Evolutionary conservation across 35 echinoderm and acorn worm species (phyloP).

Genomic region (Anneissia japonica): DNA sequence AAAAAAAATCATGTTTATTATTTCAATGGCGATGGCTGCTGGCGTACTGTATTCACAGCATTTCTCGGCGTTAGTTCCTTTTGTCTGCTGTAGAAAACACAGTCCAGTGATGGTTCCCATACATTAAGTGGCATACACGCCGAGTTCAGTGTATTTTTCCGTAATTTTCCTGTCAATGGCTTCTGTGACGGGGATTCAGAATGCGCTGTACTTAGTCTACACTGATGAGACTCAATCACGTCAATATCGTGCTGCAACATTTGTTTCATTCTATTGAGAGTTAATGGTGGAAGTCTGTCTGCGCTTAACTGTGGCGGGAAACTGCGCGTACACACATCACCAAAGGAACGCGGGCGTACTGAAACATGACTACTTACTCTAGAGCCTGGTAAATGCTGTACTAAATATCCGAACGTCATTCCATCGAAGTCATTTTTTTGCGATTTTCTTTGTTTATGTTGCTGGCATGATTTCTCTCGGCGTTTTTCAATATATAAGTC

Average conservation of each 20-base stretch:
- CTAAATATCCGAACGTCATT: conserved; percentile 44
- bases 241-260: neutral
- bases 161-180: neutral
- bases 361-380: neutral
- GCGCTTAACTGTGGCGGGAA: neutral
- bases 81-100: conserved; percentile 23
- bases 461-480: conserved; percentile 28
- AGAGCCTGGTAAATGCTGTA: conserved; percentile 36
- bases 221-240: neutral
- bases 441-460: conserved; percentile 19
- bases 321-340: neutral
- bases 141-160: neutral
- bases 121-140: conserved; percentile 33
- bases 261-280: conserved; percentile 29
- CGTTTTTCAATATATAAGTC: conserved; percentile 69
- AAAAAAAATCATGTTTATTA: neutral
- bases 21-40: neutral
- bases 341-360: neutral
- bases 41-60: neutral
- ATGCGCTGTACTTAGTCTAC: neutral
- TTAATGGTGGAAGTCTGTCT: conserved; percentile 42
- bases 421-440: conserved; percentile 13
- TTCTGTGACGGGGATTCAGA: neutral
- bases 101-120: conserved; percentile 62
- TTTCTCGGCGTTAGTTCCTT: conserved; percentile 35